Conservation (phyloP, 2,113 vertebrate species). For the Raja brachyura region DNA sequence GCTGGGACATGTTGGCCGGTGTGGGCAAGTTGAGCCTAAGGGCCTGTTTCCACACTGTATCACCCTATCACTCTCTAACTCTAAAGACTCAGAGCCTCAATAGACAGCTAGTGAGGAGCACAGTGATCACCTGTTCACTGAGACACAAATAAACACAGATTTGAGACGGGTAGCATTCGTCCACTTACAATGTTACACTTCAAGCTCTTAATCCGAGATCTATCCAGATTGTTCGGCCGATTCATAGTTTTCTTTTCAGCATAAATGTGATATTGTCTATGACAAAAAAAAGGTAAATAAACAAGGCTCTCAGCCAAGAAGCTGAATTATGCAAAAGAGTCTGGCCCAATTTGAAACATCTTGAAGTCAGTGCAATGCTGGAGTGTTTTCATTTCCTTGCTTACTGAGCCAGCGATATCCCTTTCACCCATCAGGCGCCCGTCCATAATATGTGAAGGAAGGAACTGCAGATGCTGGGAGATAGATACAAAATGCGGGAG, state of each 20-base stretch:
- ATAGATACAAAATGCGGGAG: too few species aligned
- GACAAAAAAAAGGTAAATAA: constrained; percentile 35
- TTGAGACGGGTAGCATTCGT: background rate
- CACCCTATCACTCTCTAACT: background rate
- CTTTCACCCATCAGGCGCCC: too few species aligned
- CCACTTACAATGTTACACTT: constrained; percentile 68
- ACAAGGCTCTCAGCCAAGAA: background rate
- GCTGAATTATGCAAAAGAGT: background rate
- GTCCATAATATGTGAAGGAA: too few species aligned
- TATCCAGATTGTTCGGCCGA: constrained; percentile 74
- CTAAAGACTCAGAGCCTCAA: background rate
- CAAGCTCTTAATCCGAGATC: constrained; percentile 63
- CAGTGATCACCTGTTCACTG: background rate
- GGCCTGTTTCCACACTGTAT: too few species aligned
- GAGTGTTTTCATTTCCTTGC: too few species aligned
- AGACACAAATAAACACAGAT: background rate
- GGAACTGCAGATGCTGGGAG: too few species aligned
- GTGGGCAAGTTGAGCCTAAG: too few species aligned
- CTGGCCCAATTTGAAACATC: too few species aligned
- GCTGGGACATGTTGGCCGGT: too few species aligned
- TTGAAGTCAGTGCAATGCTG: too few species aligned
- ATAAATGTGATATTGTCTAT: constrained; percentile 68
- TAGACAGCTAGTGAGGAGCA: background rate
- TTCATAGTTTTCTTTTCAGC: constrained; percentile 64
- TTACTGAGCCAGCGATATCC: too few species aligned